Evolutionary conservation across 2,888 invertebrate genomes (phyloP).

Genomic region (Drosophila flavopinicola): DNA sequence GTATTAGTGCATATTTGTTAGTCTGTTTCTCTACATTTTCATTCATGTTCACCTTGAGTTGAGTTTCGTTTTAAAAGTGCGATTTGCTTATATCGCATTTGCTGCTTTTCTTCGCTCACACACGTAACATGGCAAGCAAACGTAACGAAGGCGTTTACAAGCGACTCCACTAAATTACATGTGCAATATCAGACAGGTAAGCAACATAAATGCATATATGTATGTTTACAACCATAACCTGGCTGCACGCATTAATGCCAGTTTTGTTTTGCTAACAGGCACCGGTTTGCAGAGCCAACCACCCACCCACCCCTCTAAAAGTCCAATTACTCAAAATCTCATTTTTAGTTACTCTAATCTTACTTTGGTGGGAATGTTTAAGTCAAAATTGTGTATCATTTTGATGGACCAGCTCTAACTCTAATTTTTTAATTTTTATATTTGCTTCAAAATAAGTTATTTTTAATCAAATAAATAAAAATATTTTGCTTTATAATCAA

Average conservation of each 20-base stretch:
- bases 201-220: conserved; percentile 2
- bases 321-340: not conserved
- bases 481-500: too few relatives aligned
- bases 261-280: conserved; percentile 21
- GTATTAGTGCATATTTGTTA: not conserved
- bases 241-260: conserved; percentile 15
- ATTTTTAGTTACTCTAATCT: too few relatives aligned
- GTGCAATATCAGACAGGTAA: conserved; percentile 21
- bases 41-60: conserved; percentile 17
- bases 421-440: too few relatives aligned
- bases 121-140: conserved; percentile 49
- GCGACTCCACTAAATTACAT: conserved; percentile 45
- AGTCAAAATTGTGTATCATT: too few relatives aligned
- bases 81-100: conserved; percentile 11
- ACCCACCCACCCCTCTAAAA: conserved; percentile 18
- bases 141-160: conserved; percentile 54
- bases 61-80: conserved; percentile 6
- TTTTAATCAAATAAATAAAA: too few relatives aligned
- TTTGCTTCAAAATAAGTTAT: too few relatives aligned
- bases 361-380: too few relatives aligned
- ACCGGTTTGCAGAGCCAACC: conserved; percentile 11
- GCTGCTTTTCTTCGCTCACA: conserved; percentile 16
- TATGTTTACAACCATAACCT: conserved; percentile 1
- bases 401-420: too few relatives aligned
- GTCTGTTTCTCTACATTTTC: conserved; percentile 1